These are phyloP conservation scores for Dolichallabes microphthalmus DNA, from an alignment of 2,113 vertebrate genomes.

Conservation along the genomic window DNA sequence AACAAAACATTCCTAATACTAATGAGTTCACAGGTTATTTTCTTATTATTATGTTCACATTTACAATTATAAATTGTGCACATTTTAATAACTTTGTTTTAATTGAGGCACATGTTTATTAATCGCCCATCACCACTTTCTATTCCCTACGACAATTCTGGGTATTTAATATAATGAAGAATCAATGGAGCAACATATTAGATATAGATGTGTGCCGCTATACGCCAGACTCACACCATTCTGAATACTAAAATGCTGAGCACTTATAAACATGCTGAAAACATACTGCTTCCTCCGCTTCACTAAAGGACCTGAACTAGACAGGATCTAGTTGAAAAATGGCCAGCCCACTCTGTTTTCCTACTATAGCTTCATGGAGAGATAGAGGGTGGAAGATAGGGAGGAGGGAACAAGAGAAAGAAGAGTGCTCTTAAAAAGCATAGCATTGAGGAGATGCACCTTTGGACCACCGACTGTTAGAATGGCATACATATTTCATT, in stretches of 20 bases:
- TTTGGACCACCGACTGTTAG: conserved; percentile 52
- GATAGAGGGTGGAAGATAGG: conserved; percentile 24
- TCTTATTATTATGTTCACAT: conserved; percentile 44
- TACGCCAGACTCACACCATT: not conserved
- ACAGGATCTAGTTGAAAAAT: not conserved
- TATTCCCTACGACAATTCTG: conserved; percentile 52
- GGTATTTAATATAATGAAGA: conserved; percentile 71
- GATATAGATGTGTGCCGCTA: conserved; percentile 68
- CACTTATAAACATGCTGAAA: not conserved
- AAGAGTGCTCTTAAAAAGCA: conserved; percentile 57
- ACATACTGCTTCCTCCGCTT: not conserved
- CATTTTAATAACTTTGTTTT: conserved; percentile 72
- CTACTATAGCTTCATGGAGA: conserved; percentile 6
- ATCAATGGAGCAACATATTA: conserved; percentile 74
- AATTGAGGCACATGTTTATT: conserved; percentile 69
- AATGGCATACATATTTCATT: conserved; percentile 62
- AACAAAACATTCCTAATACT: conserved; percentile 57
- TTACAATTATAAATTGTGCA: conserved; percentile 70
- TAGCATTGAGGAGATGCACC: conserved; percentile 53
- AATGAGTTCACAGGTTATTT: conserved; percentile 61
- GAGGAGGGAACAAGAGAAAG: not conserved
- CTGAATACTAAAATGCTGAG: conserved; percentile 22
- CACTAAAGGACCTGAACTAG: not conserved
- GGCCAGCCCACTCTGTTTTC: not conserved
- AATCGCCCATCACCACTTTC: conserved; percentile 55